Conservation (phyloP, 2,888 invertebrate genomes). For the Heliconius ismenius region DNA sequence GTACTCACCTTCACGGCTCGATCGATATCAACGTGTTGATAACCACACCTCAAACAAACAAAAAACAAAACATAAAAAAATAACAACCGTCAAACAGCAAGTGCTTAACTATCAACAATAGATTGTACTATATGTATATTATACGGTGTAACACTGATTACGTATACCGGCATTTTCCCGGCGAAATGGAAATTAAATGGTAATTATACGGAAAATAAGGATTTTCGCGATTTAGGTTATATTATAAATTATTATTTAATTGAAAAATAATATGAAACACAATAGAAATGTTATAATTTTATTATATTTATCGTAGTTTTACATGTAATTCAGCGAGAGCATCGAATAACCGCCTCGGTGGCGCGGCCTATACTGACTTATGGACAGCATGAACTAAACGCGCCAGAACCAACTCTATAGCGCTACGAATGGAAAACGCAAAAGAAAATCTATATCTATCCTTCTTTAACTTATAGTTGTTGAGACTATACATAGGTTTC, state of each 20-base stretch:
- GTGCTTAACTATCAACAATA: conserved; percentile 59
- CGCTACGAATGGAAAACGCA: conserved; percentile 56
- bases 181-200: conserved; percentile 56
- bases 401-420: conserved; percentile 49
- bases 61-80: conserved; percentile 50
- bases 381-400: conserved; percentile 62
- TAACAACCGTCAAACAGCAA: conserved; percentile 51
- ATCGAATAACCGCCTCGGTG: conserved; percentile 60
- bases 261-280: conserved; percentile 49
- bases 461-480: conserved; percentile 52
- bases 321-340: conserved; percentile 55
- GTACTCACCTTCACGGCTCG: conserved; percentile 49
- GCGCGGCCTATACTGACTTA: conserved; percentile 69
- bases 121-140: conserved; percentile 56
- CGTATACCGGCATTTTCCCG: conserved; percentile 72
- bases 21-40: conserved; percentile 66
- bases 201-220: conserved; percentile 33
- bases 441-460: conserved; percentile 63
- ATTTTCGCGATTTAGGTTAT: conserved; percentile 44
- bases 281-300: conserved; percentile 51
- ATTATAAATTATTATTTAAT: conserved; percentile 37
- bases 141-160: conserved; percentile 52
- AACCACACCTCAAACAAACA: conserved; percentile 54
- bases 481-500: conserved; percentile 47
- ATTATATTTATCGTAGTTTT: conserved; percentile 55